Conservation (phyloP, 1,140 invertebrate species). For the Tachypleus tridentatus region DNA sequence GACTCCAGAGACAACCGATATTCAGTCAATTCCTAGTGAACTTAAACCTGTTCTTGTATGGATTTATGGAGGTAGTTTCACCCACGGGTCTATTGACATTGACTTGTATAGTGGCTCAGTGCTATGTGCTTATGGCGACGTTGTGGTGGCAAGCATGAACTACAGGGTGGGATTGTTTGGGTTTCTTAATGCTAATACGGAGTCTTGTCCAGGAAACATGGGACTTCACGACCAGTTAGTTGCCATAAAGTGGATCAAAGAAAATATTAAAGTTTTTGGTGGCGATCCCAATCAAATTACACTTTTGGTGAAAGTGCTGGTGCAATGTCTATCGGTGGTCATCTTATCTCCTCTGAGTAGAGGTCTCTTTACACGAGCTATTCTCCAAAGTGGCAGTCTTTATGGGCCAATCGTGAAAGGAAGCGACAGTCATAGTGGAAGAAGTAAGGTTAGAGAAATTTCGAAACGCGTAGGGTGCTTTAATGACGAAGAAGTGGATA, state of each 20-base stretch:
- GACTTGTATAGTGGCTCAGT: too few relatives aligned
- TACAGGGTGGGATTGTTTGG: slow-evolving; percentile 18
- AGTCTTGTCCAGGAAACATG: slow-evolving; percentile 16
- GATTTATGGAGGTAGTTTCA: too few relatives aligned
- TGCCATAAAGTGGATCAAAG: slow-evolving; percentile 27
- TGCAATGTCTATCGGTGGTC: slow-evolving; percentile 66
- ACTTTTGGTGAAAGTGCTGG: slow-evolving; percentile 51
- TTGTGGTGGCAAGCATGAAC: too few relatives aligned
- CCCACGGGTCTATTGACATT: too few relatives aligned
- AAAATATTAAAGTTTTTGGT: slow-evolving; percentile 31
- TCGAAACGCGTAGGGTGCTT: background rate
- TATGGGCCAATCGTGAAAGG: slow-evolving; percentile 3
- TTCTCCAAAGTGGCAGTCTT: slow-evolving; percentile 34
- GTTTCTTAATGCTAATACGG: slow-evolving; percentile 15
- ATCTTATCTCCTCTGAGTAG: slow-evolving; percentile 54
- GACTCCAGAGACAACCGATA: slow-evolving; percentile 19
- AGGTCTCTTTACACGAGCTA: slow-evolving; percentile 28
- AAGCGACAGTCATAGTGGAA: background rate
- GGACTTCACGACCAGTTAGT: slow-evolving; percentile 26
- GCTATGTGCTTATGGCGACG: too few relatives aligned
- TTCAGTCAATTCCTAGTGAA: too few relatives aligned
- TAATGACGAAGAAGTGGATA: background rate
- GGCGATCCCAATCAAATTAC: slow-evolving; percentile 33
- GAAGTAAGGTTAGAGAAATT: background rate
- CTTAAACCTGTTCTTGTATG: too few relatives aligned